Evolutionary conservation across 2,888 invertebrate genomes (phyloP), one percentile per base, ranked within the genome.

Genomic region (Drosophila sordidula): DNA sequence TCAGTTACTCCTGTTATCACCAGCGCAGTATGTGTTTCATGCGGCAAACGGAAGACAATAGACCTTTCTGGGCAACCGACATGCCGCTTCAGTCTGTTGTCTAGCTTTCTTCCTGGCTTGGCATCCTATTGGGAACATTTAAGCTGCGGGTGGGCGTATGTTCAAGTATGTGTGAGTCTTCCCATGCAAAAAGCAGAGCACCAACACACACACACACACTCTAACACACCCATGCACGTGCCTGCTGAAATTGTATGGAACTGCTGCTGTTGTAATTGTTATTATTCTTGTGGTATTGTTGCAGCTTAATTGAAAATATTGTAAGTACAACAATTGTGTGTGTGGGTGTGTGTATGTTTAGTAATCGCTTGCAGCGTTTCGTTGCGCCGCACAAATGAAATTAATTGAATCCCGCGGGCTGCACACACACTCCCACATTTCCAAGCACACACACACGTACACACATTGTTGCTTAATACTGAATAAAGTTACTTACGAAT

Each of bases 261-360:
- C 49, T 64, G 59, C 18, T 65, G 68, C 64, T 75, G 55, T 63
- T 84, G 82, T 72, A 87, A 87, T 81, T 86, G 88, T 87, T 86
- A 77, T 85, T 86, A 85, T 87, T 87, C 83, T 81, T 74, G 71
- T 67, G 79, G 86, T 75, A 87, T 81, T 79, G 85, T 83, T 86
- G 81, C 73, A 77, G 72, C 85, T 86, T 87, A 86, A 86, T 86
- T 86, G 85, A 83, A 87, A 87, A 86, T 86, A 86, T 84, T 86
- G 80, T 80, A 80, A 83, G 73, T 74, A 75, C 67, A 71, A 57
- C 42, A 45, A 18, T 18, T 18, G 56, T 14, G 14, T 42, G 42
- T 42, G 22, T 14, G 32, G 18, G 41, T 52, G 18, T 32, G 12
- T 34, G 34, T 32, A 2, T 54, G 14, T 66, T 78, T 70, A 66